phyloP scores from a whole-genome alignment of 2,888 invertebrate genomes.

The Hofmannophila pseudospretella region DNA sequence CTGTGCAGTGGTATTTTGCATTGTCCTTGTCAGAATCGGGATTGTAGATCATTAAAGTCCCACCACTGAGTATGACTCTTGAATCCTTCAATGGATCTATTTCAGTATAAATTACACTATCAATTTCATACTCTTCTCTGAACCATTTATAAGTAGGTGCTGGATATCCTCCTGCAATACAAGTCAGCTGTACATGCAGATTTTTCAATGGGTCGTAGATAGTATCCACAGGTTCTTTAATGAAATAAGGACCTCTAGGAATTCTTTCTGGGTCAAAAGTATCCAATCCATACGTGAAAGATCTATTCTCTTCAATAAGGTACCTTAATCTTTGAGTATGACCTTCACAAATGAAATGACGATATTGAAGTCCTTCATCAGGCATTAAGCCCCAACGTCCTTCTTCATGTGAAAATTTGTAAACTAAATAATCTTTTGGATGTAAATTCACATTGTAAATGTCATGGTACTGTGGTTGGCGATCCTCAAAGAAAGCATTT shows the following conservation, averaged over 20 bases:
- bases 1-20: conserved; percentile 94
- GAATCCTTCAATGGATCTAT: conserved; percentile 87
- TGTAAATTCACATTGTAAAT: conserved; percentile 65
- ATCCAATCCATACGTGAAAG: conserved; percentile 91
- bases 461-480: conserved; percentile 31
- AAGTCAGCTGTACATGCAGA: conserved; percentile 88
- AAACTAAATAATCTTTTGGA: conserved; percentile 86
- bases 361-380: conserved; percentile 85
- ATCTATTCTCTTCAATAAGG: conserved; percentile 84
- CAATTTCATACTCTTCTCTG: conserved; percentile 90
- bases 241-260: conserved; percentile 93
- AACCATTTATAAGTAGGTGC: conserved; percentile 94
- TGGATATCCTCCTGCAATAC: conserved; percentile 92
- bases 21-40: conserved; percentile 90
- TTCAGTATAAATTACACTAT: conserved; percentile 82
- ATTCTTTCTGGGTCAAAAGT: conserved; percentile 88
- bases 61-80: conserved; percentile 93
- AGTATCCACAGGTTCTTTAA: conserved; percentile 88
- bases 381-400: conserved; percentile 92
- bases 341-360: conserved; percentile 93
- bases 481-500: conserved; percentile 87
- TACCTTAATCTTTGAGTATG: conserved; percentile 84
- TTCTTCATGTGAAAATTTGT: conserved; percentile 83
- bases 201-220: conserved; percentile 89
- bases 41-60: conserved; percentile 91